Evolutionary conservation across 2,113 vertebrate genomes (phyloP).

Genomic region (Platichthys flesus): DNA sequence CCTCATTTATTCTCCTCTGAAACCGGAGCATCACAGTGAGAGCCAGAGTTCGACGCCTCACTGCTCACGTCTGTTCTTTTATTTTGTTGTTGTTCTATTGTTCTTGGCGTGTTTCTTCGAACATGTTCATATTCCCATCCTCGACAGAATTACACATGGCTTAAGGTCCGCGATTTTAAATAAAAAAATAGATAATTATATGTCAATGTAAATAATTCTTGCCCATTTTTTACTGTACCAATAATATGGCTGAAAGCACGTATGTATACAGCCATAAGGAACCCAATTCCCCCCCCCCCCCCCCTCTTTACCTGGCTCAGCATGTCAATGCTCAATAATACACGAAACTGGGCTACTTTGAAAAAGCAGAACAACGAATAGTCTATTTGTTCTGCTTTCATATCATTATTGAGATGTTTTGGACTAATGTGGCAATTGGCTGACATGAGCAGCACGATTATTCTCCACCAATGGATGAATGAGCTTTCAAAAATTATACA

Average conservation of each 20-base stretch:
- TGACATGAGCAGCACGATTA: neutral
- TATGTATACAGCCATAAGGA: neutral
- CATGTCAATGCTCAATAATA: neutral
- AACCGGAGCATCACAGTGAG: conserved; percentile 33
- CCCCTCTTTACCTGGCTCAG: no score
- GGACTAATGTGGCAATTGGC: neutral
- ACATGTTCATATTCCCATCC: conserved; percentile 24
- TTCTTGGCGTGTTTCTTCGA: conserved; percentile 1
- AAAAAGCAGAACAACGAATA: neutral
- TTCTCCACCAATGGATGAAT: neutral
- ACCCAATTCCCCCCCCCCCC: no score
- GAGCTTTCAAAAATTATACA: neutral
- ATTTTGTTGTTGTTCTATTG: neutral
- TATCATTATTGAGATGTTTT: neutral
- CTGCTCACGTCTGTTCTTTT: conserved; percentile 12
- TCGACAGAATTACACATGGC: neutral
- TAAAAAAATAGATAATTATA: no score
- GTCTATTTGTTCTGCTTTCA: neutral
- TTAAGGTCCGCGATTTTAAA: no score
- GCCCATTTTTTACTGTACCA: neutral
- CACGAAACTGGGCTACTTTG: neutral
- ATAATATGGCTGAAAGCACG: neutral
- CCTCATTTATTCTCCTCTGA: conserved; percentile 65
- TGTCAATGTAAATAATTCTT: no score
- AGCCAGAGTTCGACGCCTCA: conserved; percentile 10